Conservation (phyloP, 2,797 vertebrate species). For the Hemibagrus guttatus region DNA sequence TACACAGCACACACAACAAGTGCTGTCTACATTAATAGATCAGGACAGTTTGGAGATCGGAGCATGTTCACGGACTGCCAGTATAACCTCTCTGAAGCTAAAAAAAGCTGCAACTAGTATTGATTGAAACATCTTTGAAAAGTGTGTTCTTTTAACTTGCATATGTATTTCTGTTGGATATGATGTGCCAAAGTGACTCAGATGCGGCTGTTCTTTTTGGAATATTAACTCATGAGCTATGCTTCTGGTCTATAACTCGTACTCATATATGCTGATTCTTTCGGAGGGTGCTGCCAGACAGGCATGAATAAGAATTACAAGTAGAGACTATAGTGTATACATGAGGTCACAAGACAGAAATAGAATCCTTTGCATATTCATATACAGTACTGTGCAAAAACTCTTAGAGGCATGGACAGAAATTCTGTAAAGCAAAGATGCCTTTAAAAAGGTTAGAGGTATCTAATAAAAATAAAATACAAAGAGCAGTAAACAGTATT, state of each 20-base stretch:
- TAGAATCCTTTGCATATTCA: background rate
- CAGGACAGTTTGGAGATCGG: background rate
- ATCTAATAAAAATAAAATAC: background rate
- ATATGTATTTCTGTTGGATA: slow-evolving; percentile 54
- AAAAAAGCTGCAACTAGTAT: background rate
- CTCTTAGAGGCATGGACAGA: background rate
- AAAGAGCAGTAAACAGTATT: background rate
- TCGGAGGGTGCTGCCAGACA: slow-evolving; percentile 2
- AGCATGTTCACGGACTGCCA: slow-evolving; percentile 10
- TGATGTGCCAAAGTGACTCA: slow-evolving; percentile 65
- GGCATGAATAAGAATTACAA: background rate
- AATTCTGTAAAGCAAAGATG: background rate
- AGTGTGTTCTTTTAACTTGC: background rate
- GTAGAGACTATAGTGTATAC: background rate
- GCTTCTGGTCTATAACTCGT: background rate
- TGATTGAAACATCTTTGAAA: background rate
- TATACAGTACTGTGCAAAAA: background rate
- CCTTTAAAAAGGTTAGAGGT: background rate
- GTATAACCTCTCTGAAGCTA: background rate
- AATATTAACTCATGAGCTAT: slow-evolving; percentile 1
- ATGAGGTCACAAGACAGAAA: background rate
- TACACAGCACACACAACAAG: background rate
- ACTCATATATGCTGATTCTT: background rate
- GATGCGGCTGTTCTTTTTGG: slow-evolving; percentile 6
- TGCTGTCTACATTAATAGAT: background rate